Percentiles rank a stretch among this genome's conserved stretches.
These are phyloP conservation scores for Apotomis turbidana DNA, from an alignment of 2,888 invertebrate species.

Conservation along the genomic window DNA sequence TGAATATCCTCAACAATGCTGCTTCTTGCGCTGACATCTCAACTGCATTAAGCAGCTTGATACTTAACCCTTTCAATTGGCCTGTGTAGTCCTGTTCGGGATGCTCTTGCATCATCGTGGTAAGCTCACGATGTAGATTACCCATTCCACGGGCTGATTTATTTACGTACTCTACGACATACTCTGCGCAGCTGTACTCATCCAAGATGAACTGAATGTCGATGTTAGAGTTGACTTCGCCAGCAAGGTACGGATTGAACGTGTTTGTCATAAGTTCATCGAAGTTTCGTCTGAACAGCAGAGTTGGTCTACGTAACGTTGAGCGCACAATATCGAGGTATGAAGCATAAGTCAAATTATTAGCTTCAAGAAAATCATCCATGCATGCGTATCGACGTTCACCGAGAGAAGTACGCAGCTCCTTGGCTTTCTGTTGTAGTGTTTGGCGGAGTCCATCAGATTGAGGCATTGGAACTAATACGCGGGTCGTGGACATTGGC, in stretches of 20 bases:
- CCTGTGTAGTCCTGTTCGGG: constrained; percentile 47
- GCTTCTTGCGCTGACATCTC: constrained; percentile 68
- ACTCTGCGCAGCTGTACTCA: constrained; percentile 54
- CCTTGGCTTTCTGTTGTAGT: constrained; percentile 51
- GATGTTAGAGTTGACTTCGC: constrained; percentile 52
- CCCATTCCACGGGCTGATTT: constrained; percentile 59
- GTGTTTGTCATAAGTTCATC: constrained; percentile 57
- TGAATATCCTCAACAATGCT: too few relatives aligned
- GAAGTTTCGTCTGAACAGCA: constrained; percentile 54
- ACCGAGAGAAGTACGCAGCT: constrained; percentile 50
- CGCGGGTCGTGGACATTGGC: constrained; percentile 51
- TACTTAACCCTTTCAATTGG: constrained; percentile 47
- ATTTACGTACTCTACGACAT: constrained; percentile 63
- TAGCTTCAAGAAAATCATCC: constrained; percentile 51
- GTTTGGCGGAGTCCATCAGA: constrained; percentile 51
- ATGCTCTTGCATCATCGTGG: constrained; percentile 51
- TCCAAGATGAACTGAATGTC: constrained; percentile 55
- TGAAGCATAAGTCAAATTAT: constrained; percentile 52
- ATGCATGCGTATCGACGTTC: constrained; percentile 52
- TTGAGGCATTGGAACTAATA: constrained; percentile 54
- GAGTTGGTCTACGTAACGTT: constrained; percentile 52
- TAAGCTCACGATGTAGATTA: constrained; percentile 54
- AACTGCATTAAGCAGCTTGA: constrained; percentile 56
- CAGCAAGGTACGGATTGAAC: constrained; percentile 58
- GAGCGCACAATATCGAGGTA: constrained; percentile 54